phyloP scores from a whole-genome alignment of 1,140 invertebrate genomes.

The Drosophila bifasciata region DNA sequence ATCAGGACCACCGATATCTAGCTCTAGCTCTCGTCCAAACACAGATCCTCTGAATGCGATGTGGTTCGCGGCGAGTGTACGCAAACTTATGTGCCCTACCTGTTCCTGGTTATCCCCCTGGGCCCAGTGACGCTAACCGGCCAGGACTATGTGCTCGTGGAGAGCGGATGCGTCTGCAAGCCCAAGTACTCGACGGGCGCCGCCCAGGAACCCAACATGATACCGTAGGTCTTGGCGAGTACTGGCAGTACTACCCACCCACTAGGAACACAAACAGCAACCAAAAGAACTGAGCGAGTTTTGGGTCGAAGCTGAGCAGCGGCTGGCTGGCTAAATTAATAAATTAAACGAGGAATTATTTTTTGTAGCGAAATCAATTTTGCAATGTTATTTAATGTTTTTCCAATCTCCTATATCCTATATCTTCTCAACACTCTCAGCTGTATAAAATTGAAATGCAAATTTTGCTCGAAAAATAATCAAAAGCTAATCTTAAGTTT shows the following conservation, averaged over 20 bases:
- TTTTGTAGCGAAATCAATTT: slow-evolving; percentile 82
- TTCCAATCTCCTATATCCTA: slow-evolving; percentile 38
- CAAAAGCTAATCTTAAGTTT: slow-evolving; percentile 62
- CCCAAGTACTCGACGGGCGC: slow-evolving; percentile 89
- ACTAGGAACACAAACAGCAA: slow-evolving; percentile 61
- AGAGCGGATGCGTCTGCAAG: slow-evolving; percentile 95
- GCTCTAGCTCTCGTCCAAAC: slow-evolving; percentile 28
- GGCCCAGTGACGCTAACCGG: slow-evolving; percentile 95
- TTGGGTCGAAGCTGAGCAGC: slow-evolving; percentile 51
- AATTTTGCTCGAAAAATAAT: slow-evolving; percentile 80
- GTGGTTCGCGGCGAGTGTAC: slow-evolving; percentile 94
- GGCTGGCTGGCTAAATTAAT: slow-evolving; percentile 59
- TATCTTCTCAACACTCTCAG: slow-evolving; percentile 28
- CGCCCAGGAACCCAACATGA: slow-evolving; percentile 84
- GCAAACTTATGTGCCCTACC: slow-evolving; percentile 95
- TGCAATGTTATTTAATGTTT: slow-evolving; percentile 74
- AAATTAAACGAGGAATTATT: slow-evolving; percentile 71
- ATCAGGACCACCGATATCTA: neutral
- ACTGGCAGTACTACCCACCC: slow-evolving; percentile 10
- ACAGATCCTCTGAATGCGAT: slow-evolving; percentile 94
- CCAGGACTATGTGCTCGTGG: slow-evolving; percentile 95
- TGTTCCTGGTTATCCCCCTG: slow-evolving; percentile 94
- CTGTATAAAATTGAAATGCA: slow-evolving; percentile 70
- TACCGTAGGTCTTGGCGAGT: slow-evolving; percentile 71
- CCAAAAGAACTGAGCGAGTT: slow-evolving; percentile 81